Evolutionary conservation across 2,797 vertebrate species (phyloP).

Genomic region (Nothura maculosa): DNA sequence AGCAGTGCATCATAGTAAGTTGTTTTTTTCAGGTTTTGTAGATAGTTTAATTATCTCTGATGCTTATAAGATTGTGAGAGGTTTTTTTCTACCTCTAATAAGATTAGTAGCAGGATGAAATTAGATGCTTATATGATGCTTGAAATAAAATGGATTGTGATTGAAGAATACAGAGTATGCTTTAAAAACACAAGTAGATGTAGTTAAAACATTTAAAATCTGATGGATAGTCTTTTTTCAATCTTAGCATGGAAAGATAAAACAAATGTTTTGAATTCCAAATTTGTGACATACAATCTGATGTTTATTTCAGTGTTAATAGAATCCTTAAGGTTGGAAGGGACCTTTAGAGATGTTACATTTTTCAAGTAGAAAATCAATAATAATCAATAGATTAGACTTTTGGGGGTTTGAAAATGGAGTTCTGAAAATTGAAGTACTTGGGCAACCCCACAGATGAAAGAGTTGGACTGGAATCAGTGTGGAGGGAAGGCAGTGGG

Average conservation of each 20-base stretch:
- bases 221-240: conserved; percentile 41
- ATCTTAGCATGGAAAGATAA: conserved; percentile 15
- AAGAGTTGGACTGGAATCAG: neutral
- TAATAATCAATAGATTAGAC: neutral
- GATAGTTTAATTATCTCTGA: neutral
- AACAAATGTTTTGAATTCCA: conserved; percentile 7
- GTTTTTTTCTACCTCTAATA: neutral
- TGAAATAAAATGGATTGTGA: neutral
- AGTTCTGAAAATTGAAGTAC: neutral
- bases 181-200: conserved; percentile 24
- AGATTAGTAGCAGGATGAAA: neutral
- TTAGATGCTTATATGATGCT: neutral
- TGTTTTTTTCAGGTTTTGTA: neutral
- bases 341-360: neutral
- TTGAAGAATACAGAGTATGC: neutral
- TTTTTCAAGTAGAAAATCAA: neutral
- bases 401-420: neutral
- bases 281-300: neutral
- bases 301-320: neutral
- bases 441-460: neutral
- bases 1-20: neutral
- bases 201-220: neutral
- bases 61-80: neutral
- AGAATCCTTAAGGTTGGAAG: too few species aligned
- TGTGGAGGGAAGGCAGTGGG: neutral